Conservation (phyloP, 2,113 vertebrate genomes). For the Phocoena sinus region DNA sequence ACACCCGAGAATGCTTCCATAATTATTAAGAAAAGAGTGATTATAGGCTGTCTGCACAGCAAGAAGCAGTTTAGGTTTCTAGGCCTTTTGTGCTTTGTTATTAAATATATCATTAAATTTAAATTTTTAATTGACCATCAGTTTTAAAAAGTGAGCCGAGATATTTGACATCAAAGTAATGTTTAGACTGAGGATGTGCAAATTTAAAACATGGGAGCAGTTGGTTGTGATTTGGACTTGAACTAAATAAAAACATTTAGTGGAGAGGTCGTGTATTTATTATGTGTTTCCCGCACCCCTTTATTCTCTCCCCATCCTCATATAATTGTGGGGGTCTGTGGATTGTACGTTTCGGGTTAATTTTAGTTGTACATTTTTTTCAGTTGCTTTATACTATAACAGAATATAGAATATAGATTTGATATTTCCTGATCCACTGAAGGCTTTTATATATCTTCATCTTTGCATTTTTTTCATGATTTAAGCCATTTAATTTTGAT, state of each 20-base stretch:
- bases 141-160: background rate
- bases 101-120: background rate
- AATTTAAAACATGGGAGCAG: rapidly evolving
- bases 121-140: background rate
- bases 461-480: background rate
- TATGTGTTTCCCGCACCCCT: background rate
- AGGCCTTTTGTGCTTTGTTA: background rate
- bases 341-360: background rate
- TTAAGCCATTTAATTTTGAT: background rate
- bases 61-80: background rate
- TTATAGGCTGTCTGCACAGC: background rate
- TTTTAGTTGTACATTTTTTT: background rate
- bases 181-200: rapidly evolving
- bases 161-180: background rate
- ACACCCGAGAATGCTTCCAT: background rate
- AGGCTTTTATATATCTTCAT: background rate
- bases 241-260: background rate
- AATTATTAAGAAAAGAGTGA: background rate
- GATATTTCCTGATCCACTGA: too few relatives aligned
- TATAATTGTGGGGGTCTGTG: too few relatives aligned
- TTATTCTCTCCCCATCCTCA: rapidly evolving
- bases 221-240: background rate
- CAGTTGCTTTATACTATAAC: background rate
- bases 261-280: rapidly evolving
- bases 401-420: background rate